phyloP scores from a whole-genome alignment of 2,113 vertebrate genomes.

The Struthio camelus region DNA sequence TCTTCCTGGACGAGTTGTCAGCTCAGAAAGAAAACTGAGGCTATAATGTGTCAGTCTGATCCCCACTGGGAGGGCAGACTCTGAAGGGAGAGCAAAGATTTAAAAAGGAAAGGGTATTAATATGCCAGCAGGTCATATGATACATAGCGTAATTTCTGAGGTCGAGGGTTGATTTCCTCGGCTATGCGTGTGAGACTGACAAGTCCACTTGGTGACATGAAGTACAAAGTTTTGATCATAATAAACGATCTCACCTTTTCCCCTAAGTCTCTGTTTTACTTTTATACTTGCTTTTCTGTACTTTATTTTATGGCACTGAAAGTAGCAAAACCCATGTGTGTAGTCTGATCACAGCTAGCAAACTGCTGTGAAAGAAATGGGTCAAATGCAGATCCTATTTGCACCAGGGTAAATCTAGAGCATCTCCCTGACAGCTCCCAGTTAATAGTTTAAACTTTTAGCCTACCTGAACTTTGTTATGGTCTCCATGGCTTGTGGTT shows the following conservation, averaged over 20 bases:
- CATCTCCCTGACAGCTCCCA: not conserved
- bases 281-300: not conserved
- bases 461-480: not conserved
- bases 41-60: conserved; percentile 63
- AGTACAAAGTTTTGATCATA: conserved; percentile 26
- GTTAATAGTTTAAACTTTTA: not conserved
- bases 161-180: conserved; percentile 56
- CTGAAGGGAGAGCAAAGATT: conserved; percentile 52
- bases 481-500: not conserved
- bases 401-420: not conserved
- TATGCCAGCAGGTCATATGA: conserved; percentile 54
- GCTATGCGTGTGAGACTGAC: conserved; percentile 33
- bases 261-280: not conserved
- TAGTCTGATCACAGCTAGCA: not conserved
- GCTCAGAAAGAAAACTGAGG: conserved; percentile 61
- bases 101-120: conserved; percentile 70
- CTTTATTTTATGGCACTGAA: conserved; percentile 31
- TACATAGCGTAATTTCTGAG: conserved; percentile 45
- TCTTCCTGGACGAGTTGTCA: conserved; percentile 45
- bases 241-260: conserved; percentile 10
- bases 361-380: conserved; percentile 10
- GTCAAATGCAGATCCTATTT: not conserved
- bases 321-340: conserved; percentile 25
- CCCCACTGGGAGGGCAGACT: conserved; percentile 49
- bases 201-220: conserved; percentile 41